A percentile compares a stretch with the other conserved stretches of the same genome.
Conservation (phyloP, 2,113 vertebrate species). For the Ranitomeya imitator region DNA sequence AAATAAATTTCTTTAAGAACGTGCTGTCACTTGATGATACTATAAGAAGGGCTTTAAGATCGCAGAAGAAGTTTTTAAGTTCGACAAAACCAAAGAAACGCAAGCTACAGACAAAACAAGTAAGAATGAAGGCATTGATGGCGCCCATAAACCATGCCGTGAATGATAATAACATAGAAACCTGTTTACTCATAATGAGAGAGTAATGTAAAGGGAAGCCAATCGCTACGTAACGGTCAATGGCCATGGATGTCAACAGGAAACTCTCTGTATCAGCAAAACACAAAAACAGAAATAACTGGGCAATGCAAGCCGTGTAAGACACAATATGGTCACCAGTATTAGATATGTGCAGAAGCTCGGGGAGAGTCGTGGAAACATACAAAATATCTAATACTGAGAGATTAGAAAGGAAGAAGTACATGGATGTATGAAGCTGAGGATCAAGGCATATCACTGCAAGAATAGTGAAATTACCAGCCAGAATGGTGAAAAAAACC, state of each 20-base stretch:
- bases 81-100: not conserved
- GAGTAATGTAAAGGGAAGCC: conserved; percentile 23
- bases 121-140: not conserved
- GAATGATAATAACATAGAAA: not conserved
- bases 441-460: not conserved
- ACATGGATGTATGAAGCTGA: not conserved
- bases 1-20: not conserved
- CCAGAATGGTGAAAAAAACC: not conserved
- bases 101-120: not conserved
- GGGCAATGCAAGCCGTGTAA: not conserved
- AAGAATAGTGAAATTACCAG: conserved; percentile 2
- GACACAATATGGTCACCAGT: conserved; percentile 1
- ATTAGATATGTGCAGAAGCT: not conserved
- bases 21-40: conserved; percentile 52
- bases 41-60: conserved; percentile 61
- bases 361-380: not conserved
- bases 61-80: not conserved
- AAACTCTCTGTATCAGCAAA: conserved; percentile 5
- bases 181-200: conserved; percentile 2
- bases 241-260: not conserved
- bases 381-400: not conserved
- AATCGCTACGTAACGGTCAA: conserved; percentile 17
- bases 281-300: not conserved
- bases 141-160: not conserved
- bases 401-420: not conserved